These are phyloP conservation scores for Laspeyria flexula DNA, from an alignment of 2,888 invertebrate species.

Conservation along the genomic window DNA sequence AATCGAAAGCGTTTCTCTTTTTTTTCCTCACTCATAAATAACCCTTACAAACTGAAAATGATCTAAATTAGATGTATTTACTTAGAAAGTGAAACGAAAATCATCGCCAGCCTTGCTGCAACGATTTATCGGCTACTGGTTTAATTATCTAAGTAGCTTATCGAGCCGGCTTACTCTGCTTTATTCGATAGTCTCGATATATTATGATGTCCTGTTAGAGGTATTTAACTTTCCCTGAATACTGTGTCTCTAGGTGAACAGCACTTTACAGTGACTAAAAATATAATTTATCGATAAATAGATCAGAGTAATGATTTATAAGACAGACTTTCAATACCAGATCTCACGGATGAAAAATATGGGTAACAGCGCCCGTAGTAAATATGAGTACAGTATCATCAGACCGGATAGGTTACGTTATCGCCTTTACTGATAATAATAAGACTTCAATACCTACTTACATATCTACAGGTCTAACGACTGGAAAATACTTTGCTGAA, in stretches of 20 bases:
- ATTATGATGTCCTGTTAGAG: constrained; percentile 38
- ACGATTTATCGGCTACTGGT: constrained; percentile 45
- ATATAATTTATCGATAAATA: no score
- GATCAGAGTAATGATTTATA: not conserved
- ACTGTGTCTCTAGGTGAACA: not conserved
- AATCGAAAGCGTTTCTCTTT: no score
- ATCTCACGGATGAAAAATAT: no score
- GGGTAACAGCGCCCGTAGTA: no score
- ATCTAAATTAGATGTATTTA: constrained; percentile 32
- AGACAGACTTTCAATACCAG: no score
- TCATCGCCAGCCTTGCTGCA: constrained; percentile 30
- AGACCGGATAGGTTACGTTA: no score
- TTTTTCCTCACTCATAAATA: constrained; percentile 28
- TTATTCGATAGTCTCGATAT: constrained; percentile 26
- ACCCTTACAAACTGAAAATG: constrained; percentile 25
- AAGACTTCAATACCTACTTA: no score
- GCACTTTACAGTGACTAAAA: not conserved
- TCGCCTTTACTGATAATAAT: no score
- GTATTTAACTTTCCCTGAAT: constrained; percentile 32
- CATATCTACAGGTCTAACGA: no score
- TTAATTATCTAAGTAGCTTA: constrained; percentile 46
- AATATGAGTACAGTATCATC: no score
- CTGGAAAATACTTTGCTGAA: no score
- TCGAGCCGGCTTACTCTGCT: constrained; percentile 27
- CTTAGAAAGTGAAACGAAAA: constrained; percentile 46